phyloP scores from a whole-genome alignment of 2,888 invertebrate genomes.

The Dynastes hyllus region DNA sequence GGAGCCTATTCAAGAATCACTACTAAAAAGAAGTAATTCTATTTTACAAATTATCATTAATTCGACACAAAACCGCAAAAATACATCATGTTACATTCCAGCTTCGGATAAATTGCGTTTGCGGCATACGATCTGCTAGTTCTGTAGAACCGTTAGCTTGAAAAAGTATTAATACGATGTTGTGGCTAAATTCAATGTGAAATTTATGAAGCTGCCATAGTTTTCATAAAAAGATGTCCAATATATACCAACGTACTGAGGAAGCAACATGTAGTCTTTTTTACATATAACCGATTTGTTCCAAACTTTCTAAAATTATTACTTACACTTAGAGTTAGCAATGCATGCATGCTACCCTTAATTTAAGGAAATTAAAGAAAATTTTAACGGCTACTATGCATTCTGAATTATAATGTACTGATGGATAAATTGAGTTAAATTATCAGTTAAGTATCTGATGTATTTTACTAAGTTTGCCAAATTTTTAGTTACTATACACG shows the following conservation, averaged over 20 bases:
- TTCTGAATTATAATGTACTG: not conserved
- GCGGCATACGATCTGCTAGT: conserved; percentile 32
- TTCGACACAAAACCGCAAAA: conserved; percentile 42
- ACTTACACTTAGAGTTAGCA: not conserved
- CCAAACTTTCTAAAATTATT: not conserved
- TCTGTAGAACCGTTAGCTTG: conserved; percentile 27
- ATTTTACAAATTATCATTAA: conserved; percentile 45
- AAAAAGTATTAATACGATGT: conserved; percentile 32
- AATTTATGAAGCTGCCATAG: conserved; percentile 21
- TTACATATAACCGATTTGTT: not conserved
- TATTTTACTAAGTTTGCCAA: not conserved
- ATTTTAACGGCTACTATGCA: not conserved
- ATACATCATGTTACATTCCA: conserved; percentile 38
- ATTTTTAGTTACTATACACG: not conserved
- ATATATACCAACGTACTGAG: not conserved
- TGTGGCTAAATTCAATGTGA: conserved; percentile 30
- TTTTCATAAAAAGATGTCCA: conserved; percentile 5
- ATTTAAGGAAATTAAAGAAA: not conserved
- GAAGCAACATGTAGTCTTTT: not conserved
- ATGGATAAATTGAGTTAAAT: not conserved
- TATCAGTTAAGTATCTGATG: not conserved
- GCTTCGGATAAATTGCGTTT: conserved; percentile 36
- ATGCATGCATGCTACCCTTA: not conserved
- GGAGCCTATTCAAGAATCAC: conserved; percentile 21
- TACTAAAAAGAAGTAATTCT: conserved; percentile 37